Conservation (phyloP, 2,888 invertebrate genomes). For the Dynastes grantii region DNA sequence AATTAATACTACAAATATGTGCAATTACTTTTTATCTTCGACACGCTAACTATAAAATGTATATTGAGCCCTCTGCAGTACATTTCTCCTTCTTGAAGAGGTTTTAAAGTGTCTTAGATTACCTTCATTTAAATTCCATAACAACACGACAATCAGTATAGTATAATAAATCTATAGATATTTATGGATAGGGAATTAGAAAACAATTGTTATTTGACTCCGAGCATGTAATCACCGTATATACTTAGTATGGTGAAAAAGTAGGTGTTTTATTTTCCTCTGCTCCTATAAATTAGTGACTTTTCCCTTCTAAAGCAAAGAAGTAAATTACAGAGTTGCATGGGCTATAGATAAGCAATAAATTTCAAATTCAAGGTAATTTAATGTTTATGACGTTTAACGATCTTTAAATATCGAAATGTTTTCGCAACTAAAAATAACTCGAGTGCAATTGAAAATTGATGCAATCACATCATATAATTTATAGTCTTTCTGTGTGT, state of each 20-base stretch:
- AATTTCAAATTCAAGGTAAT: neutral
- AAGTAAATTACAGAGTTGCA: neutral
- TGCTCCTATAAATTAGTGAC: neutral
- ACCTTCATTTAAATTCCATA: neutral
- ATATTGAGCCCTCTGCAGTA: neutral
- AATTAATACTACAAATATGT: neutral
- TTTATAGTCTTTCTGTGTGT: no score
- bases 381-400: neutral
- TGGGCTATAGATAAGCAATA: neutral
- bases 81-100: neutral
- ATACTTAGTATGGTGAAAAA: neutral
- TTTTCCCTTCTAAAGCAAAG: neutral
- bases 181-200: neutral
- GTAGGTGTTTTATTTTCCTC: neutral
- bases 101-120: neutral
- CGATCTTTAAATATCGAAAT: no score
- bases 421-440: neutral
- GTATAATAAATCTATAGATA: neutral
- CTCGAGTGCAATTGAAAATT: neutral
- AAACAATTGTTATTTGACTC: constrained; percentile 1
- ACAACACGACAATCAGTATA: neutral
- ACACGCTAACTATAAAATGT: neutral
- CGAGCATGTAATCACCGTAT: neutral
- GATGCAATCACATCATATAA: no score
- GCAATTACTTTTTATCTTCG: neutral